A percentile compares a stretch with the other conserved stretches of the same genome.
Conservation (phyloP, 2,888 invertebrate genomes). For the Luffia ferchaultella region DNA sequence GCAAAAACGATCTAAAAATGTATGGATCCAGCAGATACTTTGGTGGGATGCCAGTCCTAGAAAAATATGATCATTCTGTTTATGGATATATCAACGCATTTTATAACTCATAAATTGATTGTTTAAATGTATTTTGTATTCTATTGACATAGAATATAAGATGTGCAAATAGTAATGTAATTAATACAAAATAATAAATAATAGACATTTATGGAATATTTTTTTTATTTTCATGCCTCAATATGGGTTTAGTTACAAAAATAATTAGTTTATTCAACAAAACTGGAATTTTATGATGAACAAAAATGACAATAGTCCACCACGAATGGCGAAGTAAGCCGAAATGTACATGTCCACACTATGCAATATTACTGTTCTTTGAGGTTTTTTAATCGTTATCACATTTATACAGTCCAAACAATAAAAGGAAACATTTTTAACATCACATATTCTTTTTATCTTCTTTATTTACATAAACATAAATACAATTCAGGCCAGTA, state of each 20-base stretch:
- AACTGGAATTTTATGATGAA: not conserved
- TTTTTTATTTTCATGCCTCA: slow-evolving; percentile 2
- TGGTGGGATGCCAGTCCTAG: slow-evolving; percentile 70
- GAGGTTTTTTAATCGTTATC: not conserved
- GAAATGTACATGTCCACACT: no score
- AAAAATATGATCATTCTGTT: slow-evolving; percentile 81
- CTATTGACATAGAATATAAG: slow-evolving; percentile 25
- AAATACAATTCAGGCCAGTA: slow-evolving; percentile 56
- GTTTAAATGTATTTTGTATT: slow-evolving; percentile 21
- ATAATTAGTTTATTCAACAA: not conserved
- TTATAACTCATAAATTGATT: slow-evolving; percentile 69
- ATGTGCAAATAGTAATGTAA: slow-evolving; percentile 18
- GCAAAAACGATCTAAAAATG: slow-evolving; percentile 68
- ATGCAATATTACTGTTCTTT: no score
- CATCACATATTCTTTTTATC: slow-evolving; percentile 37
- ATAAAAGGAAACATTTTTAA: not conserved
- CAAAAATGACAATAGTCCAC: not conserved
- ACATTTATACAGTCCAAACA: not conserved
- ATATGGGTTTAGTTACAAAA: slow-evolving; percentile 11
- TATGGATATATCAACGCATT: slow-evolving; percentile 81
- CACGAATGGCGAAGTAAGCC: no score
- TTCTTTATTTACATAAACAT: slow-evolving; percentile 64
- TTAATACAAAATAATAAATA: slow-evolving; percentile 6
- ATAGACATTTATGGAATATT: not conserved
- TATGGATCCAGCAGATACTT: slow-evolving; percentile 73